phyloP scores from a whole-genome alignment of 2,888 invertebrate genomes.

The Orthosia incerta region DNA sequence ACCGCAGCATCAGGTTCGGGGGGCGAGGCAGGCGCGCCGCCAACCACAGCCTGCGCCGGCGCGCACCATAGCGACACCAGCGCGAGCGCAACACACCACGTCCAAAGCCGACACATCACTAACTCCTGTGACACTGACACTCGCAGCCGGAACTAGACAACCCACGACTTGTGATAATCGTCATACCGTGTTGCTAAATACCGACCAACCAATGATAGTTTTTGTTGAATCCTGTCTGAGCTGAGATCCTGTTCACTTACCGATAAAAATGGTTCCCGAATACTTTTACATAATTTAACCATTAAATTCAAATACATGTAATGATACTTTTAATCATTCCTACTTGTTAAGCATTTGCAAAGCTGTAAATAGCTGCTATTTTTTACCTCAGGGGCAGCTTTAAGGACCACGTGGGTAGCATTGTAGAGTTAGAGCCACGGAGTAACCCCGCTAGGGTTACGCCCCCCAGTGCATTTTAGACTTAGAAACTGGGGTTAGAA shows the following conservation, averaged over 20 bases:
- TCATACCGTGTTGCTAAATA: constrained; percentile 44
- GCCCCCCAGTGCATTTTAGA: too few relatives aligned
- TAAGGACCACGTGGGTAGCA: too few relatives aligned
- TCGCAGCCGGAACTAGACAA: constrained; percentile 67
- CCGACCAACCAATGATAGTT: constrained; percentile 46
- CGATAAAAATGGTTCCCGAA: constrained; percentile 24
- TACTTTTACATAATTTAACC: neutral
- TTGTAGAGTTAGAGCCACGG: too few relatives aligned
- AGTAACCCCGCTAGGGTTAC: too few relatives aligned
- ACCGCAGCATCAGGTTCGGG: constrained; percentile 94
- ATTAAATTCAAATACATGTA: neutral
- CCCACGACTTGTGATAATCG: constrained; percentile 61
- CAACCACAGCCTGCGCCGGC: constrained; percentile 90
- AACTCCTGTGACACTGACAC: constrained; percentile 53
- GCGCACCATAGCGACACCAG: constrained; percentile 60
- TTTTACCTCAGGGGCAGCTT: too few relatives aligned
- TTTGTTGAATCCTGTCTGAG: constrained; percentile 48
- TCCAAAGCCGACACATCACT: constrained; percentile 75
- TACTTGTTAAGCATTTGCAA: too few relatives aligned
- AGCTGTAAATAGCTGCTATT: too few relatives aligned
- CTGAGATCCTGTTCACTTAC: constrained; percentile 13
- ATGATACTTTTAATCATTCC: too few relatives aligned
- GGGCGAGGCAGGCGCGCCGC: constrained; percentile 92
- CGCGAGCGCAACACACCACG: constrained; percentile 56
- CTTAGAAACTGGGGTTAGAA: too few relatives aligned